Evolutionary conservation across 2,797 vertebrate genomes (phyloP).

Genomic region (Urocyon cinereoargenteus): DNA sequence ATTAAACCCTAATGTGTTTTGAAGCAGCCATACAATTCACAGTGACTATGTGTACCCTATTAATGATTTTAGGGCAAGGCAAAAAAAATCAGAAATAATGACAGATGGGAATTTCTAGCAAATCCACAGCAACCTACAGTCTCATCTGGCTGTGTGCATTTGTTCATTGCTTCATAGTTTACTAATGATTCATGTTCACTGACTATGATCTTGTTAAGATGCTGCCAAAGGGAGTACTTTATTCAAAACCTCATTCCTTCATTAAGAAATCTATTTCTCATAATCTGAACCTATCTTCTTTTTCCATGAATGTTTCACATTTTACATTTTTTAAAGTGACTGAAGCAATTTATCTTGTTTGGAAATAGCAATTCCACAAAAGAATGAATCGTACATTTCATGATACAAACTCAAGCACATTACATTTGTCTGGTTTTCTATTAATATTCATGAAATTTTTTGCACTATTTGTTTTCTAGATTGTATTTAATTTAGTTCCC

Average conservation of each 20-base stretch:
- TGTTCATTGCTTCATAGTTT: slow-evolving; percentile 63
- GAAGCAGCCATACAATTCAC: slow-evolving; percentile 60
- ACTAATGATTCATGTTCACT: slow-evolving; percentile 66
- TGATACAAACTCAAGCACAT: slow-evolving; percentile 71
- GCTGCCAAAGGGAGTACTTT: slow-evolving; percentile 35
- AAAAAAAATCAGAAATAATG: slow-evolving; percentile 74
- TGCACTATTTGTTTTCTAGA: slow-evolving; percentile 79
- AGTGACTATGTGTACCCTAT: slow-evolving; percentile 37
- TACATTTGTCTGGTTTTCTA: slow-evolving; percentile 75
- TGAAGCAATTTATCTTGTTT: slow-evolving; percentile 78
- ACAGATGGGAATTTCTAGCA: slow-evolving; percentile 33
- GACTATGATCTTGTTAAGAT: slow-evolving; percentile 75
- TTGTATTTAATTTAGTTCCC: slow-evolving; percentile 74
- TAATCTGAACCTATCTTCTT: slow-evolving; percentile 5
- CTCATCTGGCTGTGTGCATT: not conserved
- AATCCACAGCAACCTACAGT: slow-evolving; percentile 42
- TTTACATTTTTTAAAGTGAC: slow-evolving; percentile 76
- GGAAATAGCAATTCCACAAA: slow-evolving; percentile 72
- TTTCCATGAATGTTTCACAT: slow-evolving; percentile 52
- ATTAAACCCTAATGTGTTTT: slow-evolving; percentile 70
- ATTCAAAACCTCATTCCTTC: slow-evolving; percentile 59
- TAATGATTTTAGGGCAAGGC: slow-evolving; percentile 65
- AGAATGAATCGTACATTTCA: slow-evolving; percentile 63
- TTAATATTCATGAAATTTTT: slow-evolving; percentile 82
- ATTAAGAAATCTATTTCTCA: slow-evolving; percentile 78